phyloP scores from a whole-genome alignment of 2,113 vertebrate species.

The Ptilonorhynchus violaceus region DNA sequence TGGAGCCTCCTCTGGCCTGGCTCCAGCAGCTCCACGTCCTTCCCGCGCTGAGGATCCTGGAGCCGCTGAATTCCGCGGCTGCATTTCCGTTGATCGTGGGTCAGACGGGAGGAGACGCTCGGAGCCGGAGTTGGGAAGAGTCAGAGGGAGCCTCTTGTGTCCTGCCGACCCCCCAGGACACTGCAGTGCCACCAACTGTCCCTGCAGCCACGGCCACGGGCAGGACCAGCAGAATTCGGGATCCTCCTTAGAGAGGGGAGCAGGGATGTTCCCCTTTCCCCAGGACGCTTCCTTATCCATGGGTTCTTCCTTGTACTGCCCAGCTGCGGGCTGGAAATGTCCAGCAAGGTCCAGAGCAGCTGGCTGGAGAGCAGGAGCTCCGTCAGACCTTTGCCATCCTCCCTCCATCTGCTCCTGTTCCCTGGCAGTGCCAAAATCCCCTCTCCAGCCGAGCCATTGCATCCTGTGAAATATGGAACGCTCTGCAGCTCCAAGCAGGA shows the following conservation, averaged over 20 bases:
- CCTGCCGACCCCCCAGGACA: background rate
- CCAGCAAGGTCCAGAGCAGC: background rate
- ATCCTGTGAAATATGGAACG: background rate
- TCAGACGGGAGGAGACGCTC: background rate
- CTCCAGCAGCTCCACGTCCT: background rate
- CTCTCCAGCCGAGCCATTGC: background rate
- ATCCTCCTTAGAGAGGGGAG: background rate
- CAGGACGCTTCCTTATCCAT: fast-evolving
- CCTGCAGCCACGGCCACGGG: fast-evolving
- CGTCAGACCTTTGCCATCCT: background rate
- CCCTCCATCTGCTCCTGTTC: conserved; percentile 14
- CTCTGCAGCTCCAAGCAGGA: background rate
- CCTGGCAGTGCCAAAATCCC: background rate
- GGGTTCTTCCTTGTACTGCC: background rate
- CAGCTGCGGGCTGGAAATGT: background rate
- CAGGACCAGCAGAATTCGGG: fast-evolving
- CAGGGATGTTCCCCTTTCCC: background rate
- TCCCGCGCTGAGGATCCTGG: background rate
- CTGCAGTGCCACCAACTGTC: fast-evolving
- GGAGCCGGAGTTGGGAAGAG: background rate
- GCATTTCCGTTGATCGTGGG: fast-evolving
- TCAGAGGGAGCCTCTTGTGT: background rate
- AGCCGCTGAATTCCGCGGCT: background rate
- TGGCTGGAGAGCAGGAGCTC: background rate
- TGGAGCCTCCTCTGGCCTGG: background rate